Conservation (phyloP, 2,797 vertebrate species). For the Fringilla coelebs region DNA sequence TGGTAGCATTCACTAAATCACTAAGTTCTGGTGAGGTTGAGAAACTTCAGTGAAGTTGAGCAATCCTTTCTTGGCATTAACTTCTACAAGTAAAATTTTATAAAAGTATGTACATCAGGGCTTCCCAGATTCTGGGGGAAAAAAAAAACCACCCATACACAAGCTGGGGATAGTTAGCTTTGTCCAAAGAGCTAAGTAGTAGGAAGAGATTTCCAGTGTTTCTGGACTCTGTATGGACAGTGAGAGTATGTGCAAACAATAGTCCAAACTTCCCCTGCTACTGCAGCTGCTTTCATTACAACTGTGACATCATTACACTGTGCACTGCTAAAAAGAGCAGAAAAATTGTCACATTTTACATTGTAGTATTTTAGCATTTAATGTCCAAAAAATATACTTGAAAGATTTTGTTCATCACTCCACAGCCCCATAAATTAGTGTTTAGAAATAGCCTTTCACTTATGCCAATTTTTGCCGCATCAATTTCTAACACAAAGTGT, state of each 20-base stretch:
- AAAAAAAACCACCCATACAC: accelerated
- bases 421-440: neutral
- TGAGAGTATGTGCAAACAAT: neutral
- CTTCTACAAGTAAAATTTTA: neutral
- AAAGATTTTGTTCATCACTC: neutral
- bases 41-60: neutral
- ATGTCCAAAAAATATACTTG: neutral
- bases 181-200: neutral
- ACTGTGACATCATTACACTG: neutral
- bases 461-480: neutral
- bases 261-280: neutral
- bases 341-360: neutral
- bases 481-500: neutral
- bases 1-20: neutral
- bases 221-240: neutral
- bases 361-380: neutral
- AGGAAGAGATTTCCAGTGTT: neutral
- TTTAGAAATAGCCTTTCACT: neutral
- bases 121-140: neutral
- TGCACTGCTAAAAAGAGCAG: neutral
- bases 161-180: neutral
- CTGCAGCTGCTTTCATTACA: neutral
- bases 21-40: neutral
- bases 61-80: constrained; percentile 2
- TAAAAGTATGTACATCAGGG: neutral